A percentile compares a stretch with the other conserved stretches of the same genome.
Evolutionary conservation across 2,888 invertebrate species (phyloP).

Genomic region (Nephrotoma appendiculata): DNA sequence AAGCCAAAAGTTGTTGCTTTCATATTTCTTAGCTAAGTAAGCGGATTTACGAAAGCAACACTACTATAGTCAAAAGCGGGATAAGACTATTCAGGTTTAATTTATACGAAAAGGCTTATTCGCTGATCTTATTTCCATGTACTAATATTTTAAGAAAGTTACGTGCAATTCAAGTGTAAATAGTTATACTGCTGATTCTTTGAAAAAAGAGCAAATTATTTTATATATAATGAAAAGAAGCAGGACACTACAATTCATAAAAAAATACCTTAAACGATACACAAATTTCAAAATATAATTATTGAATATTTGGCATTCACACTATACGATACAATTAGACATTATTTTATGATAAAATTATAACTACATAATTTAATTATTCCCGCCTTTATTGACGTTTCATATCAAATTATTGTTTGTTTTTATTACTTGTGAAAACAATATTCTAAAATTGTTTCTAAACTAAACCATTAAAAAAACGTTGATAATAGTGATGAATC

Average conservation of each 20-base stretch:
- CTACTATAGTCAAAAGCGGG: constrained; percentile 93
- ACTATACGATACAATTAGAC: not conserved
- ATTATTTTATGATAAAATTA: not conserved
- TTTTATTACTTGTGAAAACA: too few relatives aligned
- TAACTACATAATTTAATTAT: not conserved
- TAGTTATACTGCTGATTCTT: constrained; percentile 83
- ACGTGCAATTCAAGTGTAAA: constrained; percentile 75
- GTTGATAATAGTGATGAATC: too few relatives aligned
- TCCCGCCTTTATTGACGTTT: not conserved
- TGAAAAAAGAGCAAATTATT: constrained; percentile 33
- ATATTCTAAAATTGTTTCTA: too few relatives aligned
- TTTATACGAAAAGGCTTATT: constrained; percentile 69
- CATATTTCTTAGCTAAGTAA: too few relatives aligned
- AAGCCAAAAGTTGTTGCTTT: too few relatives aligned
- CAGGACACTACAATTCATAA: too few relatives aligned
- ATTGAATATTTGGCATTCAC: not conserved
- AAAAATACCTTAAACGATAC: too few relatives aligned
- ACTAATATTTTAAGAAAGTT: constrained; percentile 54
- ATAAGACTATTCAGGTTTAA: constrained; percentile 78
- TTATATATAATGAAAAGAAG: not conserved
- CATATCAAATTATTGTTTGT: too few relatives aligned
- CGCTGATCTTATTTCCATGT: constrained; percentile 46
- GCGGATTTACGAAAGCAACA: too few relatives aligned
- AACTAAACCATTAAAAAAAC: too few relatives aligned
- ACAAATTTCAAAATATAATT: not conserved